Base-by-base conservation (phyloP, 2,888 invertebrate genomes). In the Heliconius sara region DNA sequence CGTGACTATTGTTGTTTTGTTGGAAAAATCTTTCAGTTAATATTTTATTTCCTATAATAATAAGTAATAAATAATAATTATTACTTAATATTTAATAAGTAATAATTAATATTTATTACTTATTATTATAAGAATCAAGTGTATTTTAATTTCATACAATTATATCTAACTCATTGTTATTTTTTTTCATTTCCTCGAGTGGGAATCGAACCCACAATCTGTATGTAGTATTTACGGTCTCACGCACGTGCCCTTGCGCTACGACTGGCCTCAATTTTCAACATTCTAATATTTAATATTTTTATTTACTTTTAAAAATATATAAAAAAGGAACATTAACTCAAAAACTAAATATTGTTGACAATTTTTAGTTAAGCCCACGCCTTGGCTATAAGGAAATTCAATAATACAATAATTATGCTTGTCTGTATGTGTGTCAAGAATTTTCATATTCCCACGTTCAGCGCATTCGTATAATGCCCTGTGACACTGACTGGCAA, bases 351-450 rank as follows among this genome's bases (percentile, higher is more conserved):
- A 63, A 63, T 27, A 25, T 22, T 67, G 34, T 22, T 30, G 57
- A 2, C 22, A 16, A 34, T 73, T 47, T 43, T 30, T 30, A 25
- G 57, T 12, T 27, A 73, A 66, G 2, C 34, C 60, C 63, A 34
- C n/a, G 25, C 43, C 10, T 68, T n/a, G 39, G 77, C 30, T 63
- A 71, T 67, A 77, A 79, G 80, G 77, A 82, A 80, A 78, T 78
- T 43, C 74, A 78, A 81, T 79, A 79, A 63, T 78, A 79, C n/a
- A 57, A 34, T 60, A 80, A 70, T 82, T 80, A 81, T 74, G 80
- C 67, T 60, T 80, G 81, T 81, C 76, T 57, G 79, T 81, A 79
- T 81, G 83, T 83, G 79, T 84, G 85, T 81, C 84, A 85, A 85
- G 84, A 83, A 76, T 81, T 74, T 70, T 57, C 43, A 25, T 76